phyloP scores from a whole-genome alignment of 2,888 invertebrate species.

The Nemoura dubitans region DNA sequence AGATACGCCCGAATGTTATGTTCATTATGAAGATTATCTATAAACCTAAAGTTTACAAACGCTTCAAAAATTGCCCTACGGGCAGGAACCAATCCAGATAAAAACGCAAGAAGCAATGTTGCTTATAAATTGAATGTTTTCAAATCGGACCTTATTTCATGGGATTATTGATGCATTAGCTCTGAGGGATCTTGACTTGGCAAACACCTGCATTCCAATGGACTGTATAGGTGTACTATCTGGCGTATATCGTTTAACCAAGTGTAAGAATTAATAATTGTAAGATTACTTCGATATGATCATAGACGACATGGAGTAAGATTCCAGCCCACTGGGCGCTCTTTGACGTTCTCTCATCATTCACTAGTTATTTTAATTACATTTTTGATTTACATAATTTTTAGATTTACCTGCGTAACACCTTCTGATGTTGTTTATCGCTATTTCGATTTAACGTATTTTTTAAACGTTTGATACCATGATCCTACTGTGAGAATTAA shows the following conservation, averaged over 20 bases:
- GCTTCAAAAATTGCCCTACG: neutral
- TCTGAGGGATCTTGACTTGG: neutral
- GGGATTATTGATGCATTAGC: neutral
- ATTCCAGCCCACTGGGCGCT: neutral
- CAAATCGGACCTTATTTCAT: neutral
- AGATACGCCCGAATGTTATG: no score
- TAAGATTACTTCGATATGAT: neutral
- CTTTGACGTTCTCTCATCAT: neutral
- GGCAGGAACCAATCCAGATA: neutral
- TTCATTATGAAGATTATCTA: no score
- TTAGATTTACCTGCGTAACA: neutral
- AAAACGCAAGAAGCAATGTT: neutral
- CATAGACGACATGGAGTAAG: neutral
- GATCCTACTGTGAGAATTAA: neutral
- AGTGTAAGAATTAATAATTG: neutral
- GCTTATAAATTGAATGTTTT: neutral
- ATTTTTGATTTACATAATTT: neutral
- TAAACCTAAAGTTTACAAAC: no score
- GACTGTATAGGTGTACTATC: neutral
- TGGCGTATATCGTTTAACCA: neutral
- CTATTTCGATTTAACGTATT: neutral
- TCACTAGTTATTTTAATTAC: neutral
- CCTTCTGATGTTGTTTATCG: neutral
- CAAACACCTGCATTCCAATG: neutral
- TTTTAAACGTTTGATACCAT: neutral